These are phyloP conservation scores for Amazona guildingii DNA, from an alignment of 2,113 vertebrate species.

Conservation along the genomic window DNA sequence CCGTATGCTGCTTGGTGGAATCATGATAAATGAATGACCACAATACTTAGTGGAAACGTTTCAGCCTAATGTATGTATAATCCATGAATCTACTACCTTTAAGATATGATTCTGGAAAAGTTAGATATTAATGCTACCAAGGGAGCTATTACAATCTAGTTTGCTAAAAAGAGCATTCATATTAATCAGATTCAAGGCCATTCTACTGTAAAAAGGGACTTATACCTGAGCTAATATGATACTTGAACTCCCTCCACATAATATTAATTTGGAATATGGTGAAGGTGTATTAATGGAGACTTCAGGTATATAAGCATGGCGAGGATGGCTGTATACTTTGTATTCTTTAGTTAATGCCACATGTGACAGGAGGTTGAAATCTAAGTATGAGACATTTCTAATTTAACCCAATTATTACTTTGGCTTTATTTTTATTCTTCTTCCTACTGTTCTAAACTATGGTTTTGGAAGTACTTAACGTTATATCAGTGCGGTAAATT, in stretches of 20 bases:
- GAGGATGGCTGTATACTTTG: not conserved
- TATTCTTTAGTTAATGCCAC: not conserved
- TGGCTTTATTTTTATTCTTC: not conserved
- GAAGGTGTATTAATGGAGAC: not conserved
- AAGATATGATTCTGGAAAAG: conserved; percentile 44
- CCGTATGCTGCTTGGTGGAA: not conserved
- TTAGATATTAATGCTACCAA: conserved; percentile 41
- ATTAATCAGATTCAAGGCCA: conserved; percentile 52
- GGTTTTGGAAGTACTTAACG: not conserved
- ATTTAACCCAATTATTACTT: not conserved
- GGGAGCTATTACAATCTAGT: conserved; percentile 57
- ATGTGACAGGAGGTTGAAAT: not conserved
- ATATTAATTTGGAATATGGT: not conserved
- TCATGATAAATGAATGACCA: conserved; percentile 36
- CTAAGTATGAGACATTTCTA: not conserved
- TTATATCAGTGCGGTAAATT: not conserved
- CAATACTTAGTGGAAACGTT: conserved; percentile 21
- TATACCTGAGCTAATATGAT: conserved; percentile 23
- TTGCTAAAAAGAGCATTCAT: conserved; percentile 50
- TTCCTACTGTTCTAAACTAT: not conserved
- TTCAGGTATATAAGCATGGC: not conserved
- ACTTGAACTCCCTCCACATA: not conserved
- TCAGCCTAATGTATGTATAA: conserved; percentile 46
- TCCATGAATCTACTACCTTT: conserved; percentile 46
- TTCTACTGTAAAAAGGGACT: conserved; percentile 26